Evolutionary conservation across 2,113 vertebrate genomes (phyloP).

Genomic region (Pongo pygmaeus): DNA sequence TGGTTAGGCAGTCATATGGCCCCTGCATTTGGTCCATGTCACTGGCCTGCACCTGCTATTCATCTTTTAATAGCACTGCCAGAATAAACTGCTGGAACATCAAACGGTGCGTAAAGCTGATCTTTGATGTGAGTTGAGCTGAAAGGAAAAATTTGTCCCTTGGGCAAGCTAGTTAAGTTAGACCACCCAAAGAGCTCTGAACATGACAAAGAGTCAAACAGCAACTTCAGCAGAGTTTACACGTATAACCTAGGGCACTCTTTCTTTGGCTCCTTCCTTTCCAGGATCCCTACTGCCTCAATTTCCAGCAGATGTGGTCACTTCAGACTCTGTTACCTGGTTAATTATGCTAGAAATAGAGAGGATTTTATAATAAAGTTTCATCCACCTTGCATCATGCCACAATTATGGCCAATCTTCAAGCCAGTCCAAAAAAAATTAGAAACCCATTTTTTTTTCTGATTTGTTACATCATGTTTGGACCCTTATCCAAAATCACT

Average conservation of each 20-base stretch:
- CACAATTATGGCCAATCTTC: not conserved
- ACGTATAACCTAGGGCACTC: not conserved
- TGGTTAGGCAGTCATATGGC: not conserved
- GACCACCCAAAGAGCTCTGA: not conserved
- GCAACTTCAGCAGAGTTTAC: not conserved
- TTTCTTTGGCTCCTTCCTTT: not conserved
- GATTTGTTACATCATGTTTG: not conserved
- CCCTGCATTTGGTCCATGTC: too few relatives aligned
- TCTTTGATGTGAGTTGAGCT: not conserved
- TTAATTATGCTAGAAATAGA: not conserved
- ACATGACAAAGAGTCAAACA: not conserved
- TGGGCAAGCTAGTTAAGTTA: not conserved
- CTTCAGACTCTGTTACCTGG: not conserved
- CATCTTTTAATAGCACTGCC: not conserved
- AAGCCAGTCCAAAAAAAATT: not conserved
- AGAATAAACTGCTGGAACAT: not conserved
- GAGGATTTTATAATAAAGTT: not conserved
- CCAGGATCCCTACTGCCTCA: rapidly evolving
- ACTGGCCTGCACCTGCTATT: not conserved
- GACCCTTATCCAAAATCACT: not conserved
- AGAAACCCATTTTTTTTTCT: not conserved
- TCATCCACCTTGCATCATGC: not conserved
- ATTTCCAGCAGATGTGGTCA: not conserved
- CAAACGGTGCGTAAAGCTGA: not conserved
- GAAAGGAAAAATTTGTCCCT: not conserved